These are phyloP conservation scores for Temnothorax longispinosus DNA, from an alignment of 1,140 invertebrate species.

Conservation along the genomic window DNA sequence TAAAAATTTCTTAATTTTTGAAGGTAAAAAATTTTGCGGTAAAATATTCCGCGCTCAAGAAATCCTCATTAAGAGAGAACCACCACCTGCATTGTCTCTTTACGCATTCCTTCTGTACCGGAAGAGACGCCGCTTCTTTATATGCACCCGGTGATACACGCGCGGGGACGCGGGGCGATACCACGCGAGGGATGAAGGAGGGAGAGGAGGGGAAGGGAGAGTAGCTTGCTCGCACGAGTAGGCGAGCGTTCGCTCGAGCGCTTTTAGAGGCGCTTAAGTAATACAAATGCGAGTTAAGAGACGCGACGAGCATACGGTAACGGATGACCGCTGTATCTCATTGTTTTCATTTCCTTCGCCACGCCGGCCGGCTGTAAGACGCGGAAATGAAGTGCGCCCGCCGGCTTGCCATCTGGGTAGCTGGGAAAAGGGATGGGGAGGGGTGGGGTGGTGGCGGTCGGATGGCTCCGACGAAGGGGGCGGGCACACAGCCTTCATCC, in stretches of 20 bases:
- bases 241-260: conserved; percentile 60
- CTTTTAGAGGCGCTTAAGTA: conserved; percentile 81
- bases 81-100: background rate
- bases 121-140: conserved; percentile 53
- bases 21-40: background rate
- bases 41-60: background rate
- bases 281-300: conserved; percentile 84
- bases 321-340: conserved; percentile 85
- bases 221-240: background rate
- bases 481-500: conserved; percentile 72
- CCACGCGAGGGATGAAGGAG: background rate
- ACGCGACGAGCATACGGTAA: conserved; percentile 77
- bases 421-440: conserved; percentile 59
- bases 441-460: background rate
- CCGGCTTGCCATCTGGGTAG: conserved; percentile 69
- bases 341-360: conserved; percentile 85
- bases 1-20: background rate
- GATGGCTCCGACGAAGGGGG: conserved; percentile 59
- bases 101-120: conserved; percentile 15
- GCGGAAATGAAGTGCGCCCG: conserved; percentile 79
- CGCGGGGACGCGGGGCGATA: background rate
- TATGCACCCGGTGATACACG: conserved; percentile 34
- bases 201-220: background rate
- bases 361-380: conserved; percentile 81
- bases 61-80: conserved; percentile 41